Conservation (phyloP, 2,797 vertebrate species). For the Balearica regulorum region DNA sequence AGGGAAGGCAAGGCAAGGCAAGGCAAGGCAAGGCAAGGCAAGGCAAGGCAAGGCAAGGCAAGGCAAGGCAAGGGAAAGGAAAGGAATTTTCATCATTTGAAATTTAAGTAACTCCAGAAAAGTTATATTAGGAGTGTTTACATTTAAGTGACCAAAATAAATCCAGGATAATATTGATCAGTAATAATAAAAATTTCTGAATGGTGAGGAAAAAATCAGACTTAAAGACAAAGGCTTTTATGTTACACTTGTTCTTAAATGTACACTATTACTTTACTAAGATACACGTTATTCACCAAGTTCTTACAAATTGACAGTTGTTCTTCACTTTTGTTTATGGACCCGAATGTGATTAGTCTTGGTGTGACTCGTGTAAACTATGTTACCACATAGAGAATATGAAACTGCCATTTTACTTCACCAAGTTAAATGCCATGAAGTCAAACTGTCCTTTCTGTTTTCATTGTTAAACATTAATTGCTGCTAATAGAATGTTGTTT, state of each 20-base stretch:
- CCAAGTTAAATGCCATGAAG: constrained; percentile 59
- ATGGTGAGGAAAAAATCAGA: not conserved
- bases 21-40: too few relatives aligned
- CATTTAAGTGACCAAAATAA: not conserved
- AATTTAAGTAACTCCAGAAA: not conserved
- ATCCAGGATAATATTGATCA: not conserved
- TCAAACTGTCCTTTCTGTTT: constrained; percentile 67
- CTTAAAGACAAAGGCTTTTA: not conserved
- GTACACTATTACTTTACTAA: not conserved
- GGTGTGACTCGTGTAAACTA: constrained; percentile 19
- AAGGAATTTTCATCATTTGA: not conserved
- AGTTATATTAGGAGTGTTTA: not conserved
- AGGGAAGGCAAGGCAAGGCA: too few relatives aligned
- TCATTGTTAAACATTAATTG: constrained; percentile 69
- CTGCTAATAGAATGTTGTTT: constrained; percentile 58
- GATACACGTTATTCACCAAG: not conserved
- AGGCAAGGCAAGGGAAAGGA: too few relatives aligned
- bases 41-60: too few relatives aligned
- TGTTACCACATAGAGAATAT: not conserved
- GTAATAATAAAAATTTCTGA: not conserved
- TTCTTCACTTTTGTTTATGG: constrained; percentile 42
- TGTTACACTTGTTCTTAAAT: not conserved
- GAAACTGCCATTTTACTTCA: constrained; percentile 62
- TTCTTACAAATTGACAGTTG: not conserved
- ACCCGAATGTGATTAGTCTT: constrained; percentile 28